A percentile compares a stretch with the other conserved stretches of the same genome.
These are phyloP conservation scores for Rhabdomys dilectus DNA, from an alignment of 2,113 vertebrate species.

Conservation along the genomic window DNA sequence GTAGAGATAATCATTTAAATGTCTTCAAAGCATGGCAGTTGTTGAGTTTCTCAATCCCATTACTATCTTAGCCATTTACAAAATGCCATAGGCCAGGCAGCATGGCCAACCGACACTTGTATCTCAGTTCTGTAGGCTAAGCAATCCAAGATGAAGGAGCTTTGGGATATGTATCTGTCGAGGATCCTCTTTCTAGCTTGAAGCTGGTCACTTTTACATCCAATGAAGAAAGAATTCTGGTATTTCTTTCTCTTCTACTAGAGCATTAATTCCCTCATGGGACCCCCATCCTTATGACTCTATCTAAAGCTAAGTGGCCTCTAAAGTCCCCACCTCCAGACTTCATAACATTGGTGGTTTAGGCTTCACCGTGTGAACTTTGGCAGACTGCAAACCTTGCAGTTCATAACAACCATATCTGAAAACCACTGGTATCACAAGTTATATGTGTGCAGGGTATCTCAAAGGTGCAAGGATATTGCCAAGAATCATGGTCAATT, in stretches of 20 bases:
- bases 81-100: neutral
- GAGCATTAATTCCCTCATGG: neutral
- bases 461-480: neutral
- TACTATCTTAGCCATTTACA: neutral
- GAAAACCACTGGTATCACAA: neutral
- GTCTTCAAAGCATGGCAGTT: neutral
- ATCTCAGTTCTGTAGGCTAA: neutral
- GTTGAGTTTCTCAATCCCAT: neutral
- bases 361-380: neutral
- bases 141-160: neutral
- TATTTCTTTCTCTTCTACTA: neutral
- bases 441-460: neutral
- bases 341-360: neutral
- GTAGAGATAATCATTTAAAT: slow-evolving; percentile 29
- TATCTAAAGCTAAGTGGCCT: neutral
- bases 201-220: neutral
- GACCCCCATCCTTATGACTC: neutral
- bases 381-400: neutral
- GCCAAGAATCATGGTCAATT: neutral
- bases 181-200: neutral
- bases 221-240: neutral
- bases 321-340: neutral
- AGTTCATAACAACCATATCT: neutral
- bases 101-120: neutral
- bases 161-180: neutral